Percentiles rank a stretch among this genome's conserved stretches.
Conservation (phyloP, 37 sponge, comb jelly and placozoan genomes). For the Aplysina aerophoba region DNA sequence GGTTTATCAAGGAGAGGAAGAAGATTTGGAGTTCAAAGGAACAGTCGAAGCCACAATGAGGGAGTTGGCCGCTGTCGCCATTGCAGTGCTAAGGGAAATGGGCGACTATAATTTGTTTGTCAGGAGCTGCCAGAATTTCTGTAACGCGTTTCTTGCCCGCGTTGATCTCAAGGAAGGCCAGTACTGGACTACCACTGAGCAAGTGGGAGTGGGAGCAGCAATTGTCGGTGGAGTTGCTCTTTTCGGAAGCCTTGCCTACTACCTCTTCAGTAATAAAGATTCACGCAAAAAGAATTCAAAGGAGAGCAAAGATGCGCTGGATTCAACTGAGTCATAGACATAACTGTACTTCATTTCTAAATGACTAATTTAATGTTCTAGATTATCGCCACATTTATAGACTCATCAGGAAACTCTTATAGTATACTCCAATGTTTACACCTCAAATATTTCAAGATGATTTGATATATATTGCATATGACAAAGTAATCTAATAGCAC, state of each 20-base stretch:
- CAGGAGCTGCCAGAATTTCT: background rate
- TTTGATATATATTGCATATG: no score
- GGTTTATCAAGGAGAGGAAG: background rate
- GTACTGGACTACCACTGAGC: background rate
- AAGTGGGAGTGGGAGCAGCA: background rate
- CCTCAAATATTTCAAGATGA: no score
- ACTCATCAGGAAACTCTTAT: no score
- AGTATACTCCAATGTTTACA: no score
- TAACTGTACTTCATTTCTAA: no score
- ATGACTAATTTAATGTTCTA: no score
- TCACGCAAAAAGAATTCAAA: background rate
- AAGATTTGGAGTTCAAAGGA: background rate
- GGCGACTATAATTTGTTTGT: background rate
- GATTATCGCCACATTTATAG: no score
- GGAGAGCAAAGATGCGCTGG: background rate
- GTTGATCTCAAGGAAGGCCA: background rate
- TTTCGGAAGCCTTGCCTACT: background rate
- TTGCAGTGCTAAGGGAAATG: background rate
- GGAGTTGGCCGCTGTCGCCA: background rate
- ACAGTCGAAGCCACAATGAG: background rate
- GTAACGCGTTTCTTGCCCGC: background rate
- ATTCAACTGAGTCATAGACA: no score
- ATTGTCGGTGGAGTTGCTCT: background rate
- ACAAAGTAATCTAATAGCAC: no score
- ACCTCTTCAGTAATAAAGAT: background rate